A percentile compares a stretch with the other conserved stretches of the same genome.
Conservation (phyloP, 2,113 vertebrate genomes). For the Terrapene triunguis region DNA sequence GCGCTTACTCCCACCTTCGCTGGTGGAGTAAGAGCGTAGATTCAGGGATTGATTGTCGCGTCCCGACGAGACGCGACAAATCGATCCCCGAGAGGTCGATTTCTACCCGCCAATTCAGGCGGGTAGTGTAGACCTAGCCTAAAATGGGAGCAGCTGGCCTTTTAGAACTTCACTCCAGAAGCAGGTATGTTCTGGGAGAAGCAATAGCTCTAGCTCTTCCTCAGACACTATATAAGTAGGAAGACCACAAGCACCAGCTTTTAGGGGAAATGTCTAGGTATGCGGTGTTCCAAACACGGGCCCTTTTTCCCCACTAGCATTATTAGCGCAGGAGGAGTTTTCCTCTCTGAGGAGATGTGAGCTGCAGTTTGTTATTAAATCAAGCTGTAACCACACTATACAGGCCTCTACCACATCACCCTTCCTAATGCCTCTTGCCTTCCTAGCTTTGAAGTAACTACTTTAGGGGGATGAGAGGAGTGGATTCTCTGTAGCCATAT, state of each 20-base stretch:
- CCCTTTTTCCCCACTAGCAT: neutral
- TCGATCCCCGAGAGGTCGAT: too few relatives aligned
- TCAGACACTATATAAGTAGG: neutral
- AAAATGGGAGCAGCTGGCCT: neutral
- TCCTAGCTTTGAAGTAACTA: neutral
- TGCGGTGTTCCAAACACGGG: fast-evolving
- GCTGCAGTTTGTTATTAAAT: neutral
- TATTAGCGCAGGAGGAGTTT: fast-evolving
- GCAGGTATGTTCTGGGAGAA: neutral
- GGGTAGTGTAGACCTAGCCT: too few relatives aligned
- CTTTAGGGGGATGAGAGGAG: neutral
- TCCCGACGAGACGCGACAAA: too few relatives aligned
- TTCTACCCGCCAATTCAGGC: too few relatives aligned
- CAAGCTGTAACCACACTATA: neutral
- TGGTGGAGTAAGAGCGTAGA: too few relatives aligned
- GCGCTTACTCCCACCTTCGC: too few relatives aligned
- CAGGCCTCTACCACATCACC: neutral
- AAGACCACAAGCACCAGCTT: fast-evolving
- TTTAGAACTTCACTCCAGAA: neutral
- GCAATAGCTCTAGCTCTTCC: neutral
- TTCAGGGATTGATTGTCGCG: too few relatives aligned
- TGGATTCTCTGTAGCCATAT: neutral
- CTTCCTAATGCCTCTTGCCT: neutral
- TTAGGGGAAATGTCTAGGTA: neutral
- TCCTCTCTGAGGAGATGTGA: neutral